Evolutionary conservation across 1,140 invertebrate genomes (phyloP), one percentile per base, ranked within the genome.

Genomic region (Bombus cullumanus): DNA sequence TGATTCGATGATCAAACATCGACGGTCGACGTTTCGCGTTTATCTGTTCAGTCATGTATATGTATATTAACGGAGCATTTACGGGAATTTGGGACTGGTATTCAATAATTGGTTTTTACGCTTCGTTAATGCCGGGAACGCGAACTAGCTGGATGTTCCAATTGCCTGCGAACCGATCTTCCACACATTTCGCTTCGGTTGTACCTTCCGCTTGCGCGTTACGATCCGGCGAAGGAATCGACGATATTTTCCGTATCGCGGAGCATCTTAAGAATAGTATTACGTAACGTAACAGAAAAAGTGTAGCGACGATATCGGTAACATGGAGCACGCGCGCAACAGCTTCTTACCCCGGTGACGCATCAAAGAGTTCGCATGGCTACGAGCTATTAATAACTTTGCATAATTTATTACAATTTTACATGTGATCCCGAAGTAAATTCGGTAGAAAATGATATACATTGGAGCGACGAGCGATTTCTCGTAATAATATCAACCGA

Each of bases 1-100:
- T 53, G 89, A 80, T 87, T 81, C 81, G 86, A 73, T 83, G 88
- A 90, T 90, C 85, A 90, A 90, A 86, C 83, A 83, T 73, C 86
- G 83, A 90, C 57, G 69, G 74, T 85, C 69, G 68, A 68, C 74
- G 57, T 68, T 74, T 68, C 81, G 43, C 76, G 78, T 79, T 73
- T 81, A 62, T 78, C 74, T 78, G 78, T 77, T 66, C 59, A 62
- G 13, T 53, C 62, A 34, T 72, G 28, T 62, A 74, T 78, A 82
- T 62, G 43, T 82, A 80, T 88, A 90, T 90, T 85, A 90, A 88
- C 76, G 83, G 66, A n/a, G 79, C 75, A 78, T 90, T 90, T 88
- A 81, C 64, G 34, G 66, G 86, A 83, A 86, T 86, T 86, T 78
- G 73, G 59, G 53, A 22, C 72, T n/a, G 57, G 75, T 69, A 77